A percentile compares a stretch with the other conserved stretches of the same genome.
Evolutionary conservation across 2,888 invertebrate species (phyloP).

Genomic region (Myopa tessellatipennis): DNA sequence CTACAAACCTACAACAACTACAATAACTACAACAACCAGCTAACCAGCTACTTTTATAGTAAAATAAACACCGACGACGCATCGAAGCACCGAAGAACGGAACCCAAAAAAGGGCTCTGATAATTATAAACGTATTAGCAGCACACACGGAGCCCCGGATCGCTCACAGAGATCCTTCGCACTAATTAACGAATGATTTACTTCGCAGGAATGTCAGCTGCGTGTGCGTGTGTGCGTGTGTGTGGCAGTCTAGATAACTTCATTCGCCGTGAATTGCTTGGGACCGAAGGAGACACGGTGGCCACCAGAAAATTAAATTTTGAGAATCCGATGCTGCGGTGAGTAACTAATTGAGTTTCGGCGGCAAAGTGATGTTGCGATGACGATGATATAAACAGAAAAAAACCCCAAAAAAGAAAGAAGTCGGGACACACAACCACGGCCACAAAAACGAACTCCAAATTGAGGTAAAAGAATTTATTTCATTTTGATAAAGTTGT

Average conservation of each 20-base stretch:
- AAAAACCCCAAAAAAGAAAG: not conserved
- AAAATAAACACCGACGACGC: not conserved
- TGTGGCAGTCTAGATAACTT: conserved; percentile 24
- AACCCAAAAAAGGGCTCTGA: conserved; percentile 29
- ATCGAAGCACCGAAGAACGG: not conserved
- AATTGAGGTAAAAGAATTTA: conserved; percentile 36
- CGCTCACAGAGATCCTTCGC: not conserved
- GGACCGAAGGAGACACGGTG: conserved; percentile 27
- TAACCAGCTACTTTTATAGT: not conserved
- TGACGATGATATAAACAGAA: not conserved
- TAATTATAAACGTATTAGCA: conserved; percentile 38
- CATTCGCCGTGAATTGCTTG: conserved; percentile 4
- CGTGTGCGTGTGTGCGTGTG: not conserved
- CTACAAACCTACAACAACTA: not conserved
- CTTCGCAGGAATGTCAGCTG: conserved; percentile 28
- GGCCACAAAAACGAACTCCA: not conserved
- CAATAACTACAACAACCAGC: conserved; percentile 11
- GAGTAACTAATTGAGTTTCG: conserved; percentile 9
- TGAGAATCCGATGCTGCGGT: not conserved
- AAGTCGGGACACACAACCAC: no score
- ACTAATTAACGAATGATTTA: conserved; percentile 39
- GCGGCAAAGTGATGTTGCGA: not conserved
- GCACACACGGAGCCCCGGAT: not conserved
- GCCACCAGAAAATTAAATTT: conserved; percentile 36
- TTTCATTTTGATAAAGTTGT: conserved; percentile 41